Percentiles rank a stretch among this genome's conserved stretches.
These are phyloP conservation scores for Solea solea DNA, from an alignment of 2,113 vertebrate genomes.

Conservation along the genomic window DNA sequence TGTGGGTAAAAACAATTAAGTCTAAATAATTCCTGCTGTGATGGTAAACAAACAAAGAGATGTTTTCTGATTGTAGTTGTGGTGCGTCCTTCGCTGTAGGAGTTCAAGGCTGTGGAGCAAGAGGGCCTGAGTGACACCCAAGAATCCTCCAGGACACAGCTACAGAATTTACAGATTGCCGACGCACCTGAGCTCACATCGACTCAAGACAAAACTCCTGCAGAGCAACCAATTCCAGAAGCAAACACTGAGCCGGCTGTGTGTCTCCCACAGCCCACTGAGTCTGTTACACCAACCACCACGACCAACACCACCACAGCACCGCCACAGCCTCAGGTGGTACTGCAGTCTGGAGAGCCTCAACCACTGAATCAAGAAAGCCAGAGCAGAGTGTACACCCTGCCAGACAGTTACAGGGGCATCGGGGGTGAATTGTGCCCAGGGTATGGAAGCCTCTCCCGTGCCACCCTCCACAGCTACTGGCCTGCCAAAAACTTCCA, in stretches of 20 bases:
- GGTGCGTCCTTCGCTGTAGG: constrained; percentile 49
- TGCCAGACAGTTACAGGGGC: constrained; percentile 64
- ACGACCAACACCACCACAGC: constrained; percentile 19
- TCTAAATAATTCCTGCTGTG: constrained; percentile 25
- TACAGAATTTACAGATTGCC: constrained; percentile 34
- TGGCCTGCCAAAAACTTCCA: constrained; percentile 78
- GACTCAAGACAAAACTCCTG: constrained; percentile 27
- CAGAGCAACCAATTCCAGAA: constrained; percentile 15
- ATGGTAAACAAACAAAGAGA: constrained; percentile 9
- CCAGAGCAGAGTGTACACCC: constrained; percentile 60
- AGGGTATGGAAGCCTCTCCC: constrained; percentile 75
- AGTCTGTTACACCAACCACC: constrained; percentile 24
- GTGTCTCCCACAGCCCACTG: constrained; percentile 1
- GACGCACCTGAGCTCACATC: constrained; percentile 40
- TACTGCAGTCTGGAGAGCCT: constrained; percentile 46
- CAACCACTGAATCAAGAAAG: constrained; percentile 46
- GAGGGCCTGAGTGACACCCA: constrained; percentile 43
- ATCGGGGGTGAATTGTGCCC: constrained; percentile 60
- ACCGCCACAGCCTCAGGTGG: constrained; percentile 22
- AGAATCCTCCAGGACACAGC: constrained; percentile 37
- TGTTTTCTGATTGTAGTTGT: constrained; percentile 27
- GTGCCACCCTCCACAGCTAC: constrained; percentile 66
- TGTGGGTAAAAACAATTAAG: constrained; percentile 25
- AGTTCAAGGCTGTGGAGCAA: constrained; percentile 67
- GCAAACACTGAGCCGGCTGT: constrained; percentile 22